Evolutionary conservation across 2,888 invertebrate genomes (phyloP).

Genomic region (Scelioninae gen. 2): DNA sequence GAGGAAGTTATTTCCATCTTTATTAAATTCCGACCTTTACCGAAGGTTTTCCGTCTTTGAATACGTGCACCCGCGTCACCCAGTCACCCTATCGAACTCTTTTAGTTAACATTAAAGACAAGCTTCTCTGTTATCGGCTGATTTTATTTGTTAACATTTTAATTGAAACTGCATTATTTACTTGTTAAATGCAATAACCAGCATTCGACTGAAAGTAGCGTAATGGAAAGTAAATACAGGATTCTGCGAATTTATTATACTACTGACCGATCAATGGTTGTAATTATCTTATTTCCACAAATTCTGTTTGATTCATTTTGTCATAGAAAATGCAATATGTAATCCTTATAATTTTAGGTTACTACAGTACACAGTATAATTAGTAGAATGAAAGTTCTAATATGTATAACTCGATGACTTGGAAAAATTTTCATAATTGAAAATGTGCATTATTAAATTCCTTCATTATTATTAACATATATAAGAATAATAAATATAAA

Average conservation of each 20-base stretch:
- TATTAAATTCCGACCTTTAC: too few relatives aligned
- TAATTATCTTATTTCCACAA: conserved; percentile 11
- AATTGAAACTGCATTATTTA: conserved; percentile 30
- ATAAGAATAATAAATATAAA: too few relatives aligned
- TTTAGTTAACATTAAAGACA: conserved; percentile 42
- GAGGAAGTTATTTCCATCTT: too few relatives aligned
- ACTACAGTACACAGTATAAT: too few relatives aligned
- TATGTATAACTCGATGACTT: too few relatives aligned
- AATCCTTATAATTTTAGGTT: too few relatives aligned
- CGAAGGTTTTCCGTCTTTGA: conserved; percentile 41
- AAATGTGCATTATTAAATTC: too few relatives aligned
- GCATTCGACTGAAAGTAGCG: not conserved
- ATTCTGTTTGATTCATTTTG: too few relatives aligned
- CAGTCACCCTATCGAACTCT: not conserved
- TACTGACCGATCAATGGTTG: not conserved
- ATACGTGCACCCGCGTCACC: conserved; percentile 25
- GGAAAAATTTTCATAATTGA: too few relatives aligned
- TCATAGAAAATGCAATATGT: too few relatives aligned
- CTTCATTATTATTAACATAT: too few relatives aligned
- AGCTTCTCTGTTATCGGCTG: conserved; percentile 21
- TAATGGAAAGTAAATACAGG: conserved; percentile 15
- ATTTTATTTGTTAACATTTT: conserved; percentile 36
- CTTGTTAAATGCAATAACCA: conserved; percentile 6
- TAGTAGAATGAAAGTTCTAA: too few relatives aligned
- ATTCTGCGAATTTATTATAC: conserved; percentile 1